These are phyloP conservation scores for Gallinago undulata DNA, from an alignment of 2,113 vertebrate species.

Conservation along the genomic window DNA sequence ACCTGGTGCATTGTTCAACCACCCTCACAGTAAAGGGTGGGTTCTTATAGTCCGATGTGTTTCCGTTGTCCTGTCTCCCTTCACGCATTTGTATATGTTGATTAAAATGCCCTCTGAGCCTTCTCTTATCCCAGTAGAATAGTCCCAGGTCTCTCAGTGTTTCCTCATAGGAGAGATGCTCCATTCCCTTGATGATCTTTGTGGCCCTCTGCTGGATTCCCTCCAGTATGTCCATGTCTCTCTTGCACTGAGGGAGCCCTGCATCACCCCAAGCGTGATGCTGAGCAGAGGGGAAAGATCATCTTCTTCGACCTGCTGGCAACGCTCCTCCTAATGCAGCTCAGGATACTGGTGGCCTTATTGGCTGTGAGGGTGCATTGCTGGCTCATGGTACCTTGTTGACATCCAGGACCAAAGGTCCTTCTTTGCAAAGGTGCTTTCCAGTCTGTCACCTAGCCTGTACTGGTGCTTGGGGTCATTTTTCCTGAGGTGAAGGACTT, in stretches of 20 bases:
- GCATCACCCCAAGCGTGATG: neutral
- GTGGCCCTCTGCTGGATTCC: neutral
- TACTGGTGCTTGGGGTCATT: neutral
- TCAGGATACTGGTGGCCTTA: neutral
- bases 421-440: neutral
- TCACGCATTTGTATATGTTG: neutral
- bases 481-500: neutral
- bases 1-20: neutral
- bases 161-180: neutral
- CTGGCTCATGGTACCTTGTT: neutral
- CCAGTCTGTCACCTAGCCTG: neutral
- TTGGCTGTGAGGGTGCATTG: neutral
- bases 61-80: neutral
- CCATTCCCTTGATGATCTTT: neutral
- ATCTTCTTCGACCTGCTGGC: neutral
- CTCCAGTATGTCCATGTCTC: too few species aligned
- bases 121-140: neutral
- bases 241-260: neutral
- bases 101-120: neutral
- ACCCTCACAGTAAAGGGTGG: neutral
- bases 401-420: neutral
- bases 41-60: accelerated
- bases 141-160: neutral
- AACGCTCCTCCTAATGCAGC: neutral
- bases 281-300: neutral